Evolutionary conservation across 2,888 invertebrate species (phyloP), one percentile per base, ranked within the genome.

Genomic region (Anaspis maculata): DNA sequence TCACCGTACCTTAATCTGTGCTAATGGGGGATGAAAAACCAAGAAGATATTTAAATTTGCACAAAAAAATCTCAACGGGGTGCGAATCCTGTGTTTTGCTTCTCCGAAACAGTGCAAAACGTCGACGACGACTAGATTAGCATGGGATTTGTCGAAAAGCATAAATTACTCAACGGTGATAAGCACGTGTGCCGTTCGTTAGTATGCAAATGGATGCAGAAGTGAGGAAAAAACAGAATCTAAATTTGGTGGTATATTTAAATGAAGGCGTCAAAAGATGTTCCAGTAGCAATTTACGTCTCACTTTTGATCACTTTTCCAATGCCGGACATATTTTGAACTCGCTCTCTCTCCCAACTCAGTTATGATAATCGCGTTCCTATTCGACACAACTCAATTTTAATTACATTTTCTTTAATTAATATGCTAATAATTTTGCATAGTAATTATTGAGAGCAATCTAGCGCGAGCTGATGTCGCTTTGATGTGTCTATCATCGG

Each of bases 371-470:
- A 61, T 61, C 60, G 55, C 58, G 57, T 59, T 59, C 53, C 58
- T 56, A 64, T 63, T 63, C 63, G 62, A 64, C 61, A 64, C 59
- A 61, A 62, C 65, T 65, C 65, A 58, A 66, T 67, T 67, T 67
- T 67, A 67, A 67, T 67, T 66, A 67, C 64, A 67, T 67, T 65
- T 67, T 67, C 67, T 67, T 67, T 67, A 67, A 67, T 67, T 67
- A 67, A 67, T 67, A 67, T 67, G 67, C 66, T 67, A 67, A 67
- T 67, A 62, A 67, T 67, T 67, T 66, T 66, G 66, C 67, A 67
- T 67, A 67, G 65, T 67, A 66, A 67, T 67, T 66, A 67, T 67
- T 62, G 65, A 57, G 62, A 63, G 66, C 65, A 65, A 66, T 67
- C 65, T 66, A 64, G 59, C 60, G 64, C 59, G 52, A 59, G 59